Base-by-base conservation (phyloP, 2,888 invertebrate species). In the Ornithoptera alexandrae region DNA sequence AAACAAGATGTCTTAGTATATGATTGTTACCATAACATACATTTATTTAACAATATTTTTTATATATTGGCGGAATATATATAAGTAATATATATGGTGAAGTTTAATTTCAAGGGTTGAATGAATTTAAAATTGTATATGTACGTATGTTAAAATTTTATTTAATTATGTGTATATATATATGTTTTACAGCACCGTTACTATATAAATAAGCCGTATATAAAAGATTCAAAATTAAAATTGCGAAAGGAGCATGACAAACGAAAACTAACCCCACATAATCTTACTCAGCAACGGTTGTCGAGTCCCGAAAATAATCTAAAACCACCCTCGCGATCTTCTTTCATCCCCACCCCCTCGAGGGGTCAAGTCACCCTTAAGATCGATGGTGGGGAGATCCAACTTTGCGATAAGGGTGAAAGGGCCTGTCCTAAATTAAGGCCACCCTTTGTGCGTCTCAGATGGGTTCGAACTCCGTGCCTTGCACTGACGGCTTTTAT, bases 331-430 rank as follows among this genome's bases (percentile, higher is more conserved):
- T 81, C 83, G 75, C 85, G 81, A 84, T 85, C 90, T 91, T 92
- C 90, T 91, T 92, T 87, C 87, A 86, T 84, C 88, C 89, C 87
- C 82, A 12, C 46, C 86, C 86, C 80, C 76, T 73, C 73, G 76
- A 62, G 84, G 90, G 90, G 87, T 86, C 84, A 90, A 90, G 90
- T 90, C 89, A 89, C 92, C 91, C 91, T 92, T 92, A 92, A 92
- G 92, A 92, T 92, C 90, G 92, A 92, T 91, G 92, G 87, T 81
- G 85, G 89, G 90, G 89, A 87, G 89, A 90, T 89, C 87, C 89
- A 86, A 88, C 88, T 88, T 87, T 82, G 81, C 88, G 90, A 92
- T 90, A 90, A 90, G 89, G 90, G 90, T 84, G 79, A 83, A 83
- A 81, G 84, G 84, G 82, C 81, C 80, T 77, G 81, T 82, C 85